Conservation (phyloP, 2,113 vertebrate species). For the Actinemys pallida region DNA sequence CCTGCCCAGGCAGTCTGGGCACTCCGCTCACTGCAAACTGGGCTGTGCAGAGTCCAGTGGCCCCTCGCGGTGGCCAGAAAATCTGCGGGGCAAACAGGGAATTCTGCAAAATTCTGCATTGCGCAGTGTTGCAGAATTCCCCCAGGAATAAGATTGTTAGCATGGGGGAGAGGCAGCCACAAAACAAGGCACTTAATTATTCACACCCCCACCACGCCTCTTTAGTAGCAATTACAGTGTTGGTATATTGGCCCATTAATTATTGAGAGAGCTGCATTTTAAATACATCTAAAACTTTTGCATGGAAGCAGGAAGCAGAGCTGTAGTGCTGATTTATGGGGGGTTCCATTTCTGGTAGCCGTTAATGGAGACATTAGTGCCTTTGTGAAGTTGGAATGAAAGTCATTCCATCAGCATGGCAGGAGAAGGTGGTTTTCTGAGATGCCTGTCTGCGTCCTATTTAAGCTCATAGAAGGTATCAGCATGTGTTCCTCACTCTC, state of each 20-base stretch:
- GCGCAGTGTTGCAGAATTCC: too few relatives aligned
- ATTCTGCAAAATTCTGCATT: too few relatives aligned
- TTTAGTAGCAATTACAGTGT: slow-evolving; percentile 61
- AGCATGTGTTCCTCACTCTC: not conserved
- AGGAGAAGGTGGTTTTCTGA: slow-evolving; percentile 47
- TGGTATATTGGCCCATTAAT: slow-evolving; percentile 63
- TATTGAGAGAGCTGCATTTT: slow-evolving; percentile 46
- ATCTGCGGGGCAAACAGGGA: too few relatives aligned
- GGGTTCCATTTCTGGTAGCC: slow-evolving; percentile 54
- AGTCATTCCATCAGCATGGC: slow-evolving; percentile 57
- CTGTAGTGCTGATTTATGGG: slow-evolving; percentile 25
- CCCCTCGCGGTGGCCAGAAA: too few relatives aligned
- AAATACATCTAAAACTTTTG: slow-evolving; percentile 59
- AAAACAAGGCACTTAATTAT: slow-evolving; percentile 48
- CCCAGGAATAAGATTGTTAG: not conserved
- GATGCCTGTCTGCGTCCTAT: not conserved
- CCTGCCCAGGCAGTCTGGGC: too few relatives aligned
- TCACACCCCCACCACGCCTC: slow-evolving; percentile 7
- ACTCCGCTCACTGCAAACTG: too few relatives aligned
- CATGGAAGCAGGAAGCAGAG: not conserved
- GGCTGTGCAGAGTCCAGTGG: too few relatives aligned
- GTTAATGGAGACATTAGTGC: slow-evolving; percentile 68
- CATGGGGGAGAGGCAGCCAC: not conserved
- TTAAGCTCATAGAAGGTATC: not conserved
- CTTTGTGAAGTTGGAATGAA: slow-evolving; percentile 48